A percentile compares a stretch with the other conserved stretches of the same genome.
Evolutionary conservation across 2,888 invertebrate species (phyloP).

Genomic region (Melitaea athalia): DNA sequence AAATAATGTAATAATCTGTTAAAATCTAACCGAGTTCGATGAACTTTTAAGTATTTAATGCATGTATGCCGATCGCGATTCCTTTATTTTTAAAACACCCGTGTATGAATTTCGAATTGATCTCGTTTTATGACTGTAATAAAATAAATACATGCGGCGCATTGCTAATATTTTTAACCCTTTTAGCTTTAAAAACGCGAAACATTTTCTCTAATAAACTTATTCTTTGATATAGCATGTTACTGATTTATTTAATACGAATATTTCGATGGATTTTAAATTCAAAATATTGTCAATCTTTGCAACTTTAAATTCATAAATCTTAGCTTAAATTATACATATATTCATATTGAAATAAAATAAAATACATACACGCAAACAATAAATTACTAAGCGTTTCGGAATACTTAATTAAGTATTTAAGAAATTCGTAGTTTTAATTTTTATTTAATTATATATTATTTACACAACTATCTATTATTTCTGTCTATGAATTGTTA

Average conservation of each 20-base stretch:
- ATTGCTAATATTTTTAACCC: slow-evolving; percentile 38
- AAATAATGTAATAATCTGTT: slow-evolving; percentile 56
- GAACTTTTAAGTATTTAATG: slow-evolving; percentile 39
- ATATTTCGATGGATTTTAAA: slow-evolving; percentile 10
- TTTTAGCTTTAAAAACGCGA: slow-evolving; percentile 26
- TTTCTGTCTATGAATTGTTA: too few relatives aligned
- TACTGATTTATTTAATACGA: slow-evolving; percentile 13
- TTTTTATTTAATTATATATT: too few relatives aligned
- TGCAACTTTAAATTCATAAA: neutral
- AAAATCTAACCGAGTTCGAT: slow-evolving; percentile 47
- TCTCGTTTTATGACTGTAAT: slow-evolving; percentile 47
- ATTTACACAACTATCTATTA: too few relatives aligned
- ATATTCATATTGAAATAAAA: neutral
- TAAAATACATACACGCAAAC: too few relatives aligned
- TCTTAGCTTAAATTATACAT: neutral
- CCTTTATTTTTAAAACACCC: slow-evolving; percentile 44
- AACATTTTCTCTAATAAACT: slow-evolving; percentile 22
- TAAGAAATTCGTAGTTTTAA: too few relatives aligned
- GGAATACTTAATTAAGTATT: too few relatives aligned
- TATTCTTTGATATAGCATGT: slow-evolving; percentile 8
- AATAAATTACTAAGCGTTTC: too few relatives aligned
- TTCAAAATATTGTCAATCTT: neutral
- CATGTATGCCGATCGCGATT: slow-evolving; percentile 45
- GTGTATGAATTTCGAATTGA: slow-evolving; percentile 48
- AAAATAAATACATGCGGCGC: slow-evolving; percentile 45